Conservation (phyloP, 2,113 vertebrate genomes). For the Ginglymostoma cirratum region DNA sequence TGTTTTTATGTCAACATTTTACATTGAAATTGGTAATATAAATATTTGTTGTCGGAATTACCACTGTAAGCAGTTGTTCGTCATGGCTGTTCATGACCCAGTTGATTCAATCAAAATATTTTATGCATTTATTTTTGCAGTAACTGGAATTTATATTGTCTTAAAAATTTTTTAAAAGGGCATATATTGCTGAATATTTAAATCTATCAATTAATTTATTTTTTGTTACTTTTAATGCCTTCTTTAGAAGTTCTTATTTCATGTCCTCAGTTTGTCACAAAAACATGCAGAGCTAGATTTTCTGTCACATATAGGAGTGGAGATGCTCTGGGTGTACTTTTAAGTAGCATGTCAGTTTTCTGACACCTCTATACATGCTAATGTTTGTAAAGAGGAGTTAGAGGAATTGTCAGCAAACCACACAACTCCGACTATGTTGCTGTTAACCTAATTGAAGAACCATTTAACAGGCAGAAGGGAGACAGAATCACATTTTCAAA, state of each 20-base stretch:
- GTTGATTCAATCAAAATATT: not conserved
- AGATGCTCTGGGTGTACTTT: too few relatives aligned
- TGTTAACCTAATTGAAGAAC: not conserved
- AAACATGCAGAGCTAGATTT: too few relatives aligned
- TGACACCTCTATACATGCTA: too few relatives aligned
- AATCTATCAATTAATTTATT: not conserved
- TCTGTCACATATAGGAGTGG: too few relatives aligned
- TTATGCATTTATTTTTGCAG: not conserved
- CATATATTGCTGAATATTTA: not conserved
- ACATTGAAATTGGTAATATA: not conserved
- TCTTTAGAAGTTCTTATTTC: not conserved
- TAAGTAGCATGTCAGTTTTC: too few relatives aligned
- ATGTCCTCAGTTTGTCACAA: not conserved
- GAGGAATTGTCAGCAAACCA: not conserved
- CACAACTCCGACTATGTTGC: not conserved
- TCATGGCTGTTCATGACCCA: not conserved
- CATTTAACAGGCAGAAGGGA: too few relatives aligned
- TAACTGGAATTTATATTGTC: not conserved
- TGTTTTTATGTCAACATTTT: not conserved
- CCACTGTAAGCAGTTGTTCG: not conserved
- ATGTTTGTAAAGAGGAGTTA: too few relatives aligned
- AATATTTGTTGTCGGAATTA: not conserved
- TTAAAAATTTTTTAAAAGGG: not conserved
- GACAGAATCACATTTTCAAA: too few relatives aligned
- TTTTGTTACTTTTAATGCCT: not conserved